Evolutionary conservation across 2,113 vertebrate genomes (phyloP).

Genomic region (Gnathonemus longibarbis): DNA sequence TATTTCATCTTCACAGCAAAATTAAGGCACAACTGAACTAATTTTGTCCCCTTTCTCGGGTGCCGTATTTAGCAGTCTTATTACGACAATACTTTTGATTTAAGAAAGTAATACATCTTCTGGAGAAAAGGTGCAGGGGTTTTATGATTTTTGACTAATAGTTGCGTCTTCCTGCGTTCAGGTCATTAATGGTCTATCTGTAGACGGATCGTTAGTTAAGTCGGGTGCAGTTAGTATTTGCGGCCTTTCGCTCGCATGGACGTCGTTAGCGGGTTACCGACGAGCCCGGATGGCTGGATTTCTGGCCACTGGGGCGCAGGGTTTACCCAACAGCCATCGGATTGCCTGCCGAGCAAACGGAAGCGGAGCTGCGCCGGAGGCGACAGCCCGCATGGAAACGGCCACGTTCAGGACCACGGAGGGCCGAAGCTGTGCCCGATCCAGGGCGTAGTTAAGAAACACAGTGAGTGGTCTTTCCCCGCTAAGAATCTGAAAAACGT

Average conservation of each 20-base stretch:
- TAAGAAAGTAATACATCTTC: not conserved
- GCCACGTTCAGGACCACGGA: not conserved
- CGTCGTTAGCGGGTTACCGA: not conserved
- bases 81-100: not conserved
- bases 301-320: not conserved
- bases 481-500: not conserved
- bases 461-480: not conserved
- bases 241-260: not conserved
- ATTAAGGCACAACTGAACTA: not conserved
- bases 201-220: not conserved
- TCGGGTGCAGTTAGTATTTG: not conserved
- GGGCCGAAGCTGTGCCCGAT: not conserved
- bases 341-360: conserved; percentile 30
- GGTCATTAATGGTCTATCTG: not conserved
- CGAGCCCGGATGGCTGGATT: not conserved
- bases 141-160: not conserved
- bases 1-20: not conserved
- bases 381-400: not conserved
- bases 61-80: not conserved
- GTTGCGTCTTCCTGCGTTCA: not conserved
- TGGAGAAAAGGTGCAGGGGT: not conserved
- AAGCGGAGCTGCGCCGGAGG: conserved; percentile 26
- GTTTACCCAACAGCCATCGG: not conserved
- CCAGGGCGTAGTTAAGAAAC: conserved; percentile 11
- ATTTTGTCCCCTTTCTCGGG: not conserved